These are phyloP conservation scores for Drosophila quinaria DNA, from an alignment of 2,888 invertebrate species.

Conservation along the genomic window DNA sequence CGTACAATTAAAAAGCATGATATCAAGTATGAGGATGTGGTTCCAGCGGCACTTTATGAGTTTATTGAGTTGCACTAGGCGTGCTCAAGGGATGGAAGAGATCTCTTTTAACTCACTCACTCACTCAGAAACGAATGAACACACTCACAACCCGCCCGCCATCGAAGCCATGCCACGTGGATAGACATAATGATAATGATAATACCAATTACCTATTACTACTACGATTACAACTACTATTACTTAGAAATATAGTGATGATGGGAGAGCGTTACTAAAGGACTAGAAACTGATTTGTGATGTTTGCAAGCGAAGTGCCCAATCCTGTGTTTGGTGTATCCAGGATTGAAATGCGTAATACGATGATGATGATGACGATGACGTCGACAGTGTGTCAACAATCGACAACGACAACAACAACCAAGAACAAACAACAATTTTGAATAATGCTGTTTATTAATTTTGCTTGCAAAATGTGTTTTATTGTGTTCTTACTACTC, in stretches of 20 bases:
- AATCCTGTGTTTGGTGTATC: conserved; percentile 35
- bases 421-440: conserved; percentile 48
- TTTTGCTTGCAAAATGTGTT: conserved; percentile 73
- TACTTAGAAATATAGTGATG: conserved; percentile 61
- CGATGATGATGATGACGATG: conserved; percentile 8
- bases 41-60: conserved; percentile 87
- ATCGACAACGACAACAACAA: conserved; percentile 48
- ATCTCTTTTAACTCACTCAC: conserved; percentile 11
- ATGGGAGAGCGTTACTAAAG: conserved; percentile 68
- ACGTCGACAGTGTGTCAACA: conserved; percentile 34
- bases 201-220: conserved; percentile 26
- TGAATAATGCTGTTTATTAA: conserved; percentile 37
- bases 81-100: conserved; percentile 11
- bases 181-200: conserved; percentile 39
- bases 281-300: conserved; percentile 80
- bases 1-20: conserved; percentile 91
- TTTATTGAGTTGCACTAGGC: conserved; percentile 85
- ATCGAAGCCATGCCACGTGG: conserved; percentile 64
- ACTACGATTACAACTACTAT: conserved; percentile 42
- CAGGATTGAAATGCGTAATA: conserved; percentile 33
- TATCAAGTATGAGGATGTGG: conserved; percentile 88
- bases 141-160: conserved; percentile 62
- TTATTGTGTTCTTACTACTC: conserved; percentile 73
- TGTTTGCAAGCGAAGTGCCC: conserved; percentile 77
- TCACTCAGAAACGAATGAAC: conserved; percentile 13